A percentile compares a stretch with the other conserved stretches of the same genome.
phyloP scores from a whole-genome alignment of 2,797 vertebrate genomes.

The Uromys caudimaculatus region DNA sequence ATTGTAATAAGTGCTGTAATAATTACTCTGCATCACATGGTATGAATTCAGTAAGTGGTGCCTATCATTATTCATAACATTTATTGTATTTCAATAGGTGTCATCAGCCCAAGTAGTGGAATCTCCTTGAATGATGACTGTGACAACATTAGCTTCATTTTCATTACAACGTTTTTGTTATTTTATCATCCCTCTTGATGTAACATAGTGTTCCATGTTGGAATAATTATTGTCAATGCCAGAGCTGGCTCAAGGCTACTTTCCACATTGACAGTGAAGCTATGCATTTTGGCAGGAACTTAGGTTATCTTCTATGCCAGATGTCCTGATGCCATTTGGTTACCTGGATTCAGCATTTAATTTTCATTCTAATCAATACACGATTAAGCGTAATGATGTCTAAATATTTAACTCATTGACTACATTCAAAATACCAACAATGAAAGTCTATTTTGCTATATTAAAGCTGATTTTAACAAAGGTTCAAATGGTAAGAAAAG shows the following conservation, averaged over 20 bases:
- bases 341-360: slow-evolving; percentile 29
- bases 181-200: background rate
- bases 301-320: background rate
- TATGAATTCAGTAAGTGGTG: background rate
- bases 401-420: slow-evolving; percentile 50
- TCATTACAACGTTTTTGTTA: background rate
- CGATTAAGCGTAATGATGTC: background rate
- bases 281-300: background rate
- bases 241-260: background rate
- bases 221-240: background rate
- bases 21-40: background rate
- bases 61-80: background rate
- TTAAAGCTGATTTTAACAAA: slow-evolving; percentile 40
- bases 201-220: background rate
- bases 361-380: slow-evolving; percentile 41
- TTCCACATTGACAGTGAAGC: background rate
- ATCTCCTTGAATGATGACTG: background rate
- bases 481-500: background rate
- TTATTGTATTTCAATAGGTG: background rate
- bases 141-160: background rate
- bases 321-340: slow-evolving; percentile 35
- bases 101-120: background rate
- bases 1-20: background rate
- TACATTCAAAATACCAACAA: slow-evolving; percentile 16
- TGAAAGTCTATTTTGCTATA: slow-evolving; percentile 8